A percentile compares a stretch with the other conserved stretches of the same genome.
Evolutionary conservation across 2,888 invertebrate genomes (phyloP).

Genomic region (Copidosoma aretas): DNA sequence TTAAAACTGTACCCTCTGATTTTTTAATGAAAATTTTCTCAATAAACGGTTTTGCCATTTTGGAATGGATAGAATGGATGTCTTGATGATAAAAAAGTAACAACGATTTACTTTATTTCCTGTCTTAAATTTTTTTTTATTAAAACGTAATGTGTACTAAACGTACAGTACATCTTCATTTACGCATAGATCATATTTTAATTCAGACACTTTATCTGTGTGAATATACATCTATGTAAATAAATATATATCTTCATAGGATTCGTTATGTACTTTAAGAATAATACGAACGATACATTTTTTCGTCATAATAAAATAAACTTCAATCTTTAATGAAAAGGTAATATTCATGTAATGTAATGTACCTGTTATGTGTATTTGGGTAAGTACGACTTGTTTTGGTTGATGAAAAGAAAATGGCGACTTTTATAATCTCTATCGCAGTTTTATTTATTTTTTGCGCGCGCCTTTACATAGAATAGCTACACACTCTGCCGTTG

Average conservation of each 20-base stretch:
- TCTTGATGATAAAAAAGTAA: no score
- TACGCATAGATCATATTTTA: constrained; percentile 31
- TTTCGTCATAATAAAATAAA: constrained; percentile 55
- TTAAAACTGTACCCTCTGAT: no score
- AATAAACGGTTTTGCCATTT: no score
- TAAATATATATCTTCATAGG: constrained; percentile 26
- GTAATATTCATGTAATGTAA: constrained; percentile 13
- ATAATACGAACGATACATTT: constrained; percentile 48
- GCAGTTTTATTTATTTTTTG: constrained; percentile 9
- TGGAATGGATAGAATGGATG: no score
- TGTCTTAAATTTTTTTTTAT: constrained; percentile 1
- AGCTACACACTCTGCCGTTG: no score
- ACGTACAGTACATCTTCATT: constrained; percentile 34
- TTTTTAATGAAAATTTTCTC: no score
- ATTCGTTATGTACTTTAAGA: constrained; percentile 38
- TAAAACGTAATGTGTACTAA: constrained; percentile 32
- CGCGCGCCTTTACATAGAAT: background rate
- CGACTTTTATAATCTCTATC: constrained; percentile 12
- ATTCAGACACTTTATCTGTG: constrained; percentile 4
- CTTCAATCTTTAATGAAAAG: constrained; percentile 57
- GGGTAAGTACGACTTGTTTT: background rate
- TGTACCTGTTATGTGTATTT: no score
- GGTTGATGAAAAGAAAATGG: background rate
- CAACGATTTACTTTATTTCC: background rate
- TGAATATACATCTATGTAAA: constrained; percentile 17